Base-by-base conservation (phyloP, 2,113 vertebrate species). In the Nothobranchius furzeri region DNA sequence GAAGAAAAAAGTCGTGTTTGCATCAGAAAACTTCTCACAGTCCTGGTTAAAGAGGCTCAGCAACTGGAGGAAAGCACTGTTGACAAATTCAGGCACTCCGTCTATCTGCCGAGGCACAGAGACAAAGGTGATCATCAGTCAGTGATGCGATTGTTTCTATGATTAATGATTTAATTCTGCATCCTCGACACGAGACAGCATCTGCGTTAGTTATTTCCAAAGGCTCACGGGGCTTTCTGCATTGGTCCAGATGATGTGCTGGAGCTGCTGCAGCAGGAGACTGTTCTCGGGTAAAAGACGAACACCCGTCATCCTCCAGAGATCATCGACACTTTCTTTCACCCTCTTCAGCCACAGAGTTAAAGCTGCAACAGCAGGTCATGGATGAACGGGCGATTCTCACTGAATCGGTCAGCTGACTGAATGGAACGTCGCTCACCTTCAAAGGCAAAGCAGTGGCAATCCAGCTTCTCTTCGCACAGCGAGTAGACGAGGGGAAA, bases 401-500 rank as follows among this genome's bases (percentile, higher is more conserved):
- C 11, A 52, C 24, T 60, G 0, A 55, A 24, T 17, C 4, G 36
- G 3, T 6, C 1, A 62, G 57, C 36, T 49, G 64, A 12, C 12
- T 12, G 17, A 37, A 3, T 13, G 35, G 6, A n/a, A 11, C 2
- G 9, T 65, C 4, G 60, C 81, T 74, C 67, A 96, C 96, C 95
- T 94, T 97, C 94, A 68, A 95, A 95, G 43, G 92, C 90, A 76
- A 93, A 93, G 84, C 93, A 94, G 76, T 92, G 93, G 66, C 87
- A 91, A 57, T 94, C 90, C 71, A 92, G 85, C 63, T 89, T 93
- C 75, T 94, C 89, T 68, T 91, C 90, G 68, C 91, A 94, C 74
- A 94, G 52, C 53, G 76, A 60, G 50, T 53, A 86, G 54, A 95
- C 64, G 42, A 90, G 14, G 17, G 94, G 93, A 66, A 96, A 94